These are phyloP conservation scores for Gymnoscopelus braueri DNA, from an alignment of 2,797 vertebrate genomes.

Conservation along the genomic window DNA sequence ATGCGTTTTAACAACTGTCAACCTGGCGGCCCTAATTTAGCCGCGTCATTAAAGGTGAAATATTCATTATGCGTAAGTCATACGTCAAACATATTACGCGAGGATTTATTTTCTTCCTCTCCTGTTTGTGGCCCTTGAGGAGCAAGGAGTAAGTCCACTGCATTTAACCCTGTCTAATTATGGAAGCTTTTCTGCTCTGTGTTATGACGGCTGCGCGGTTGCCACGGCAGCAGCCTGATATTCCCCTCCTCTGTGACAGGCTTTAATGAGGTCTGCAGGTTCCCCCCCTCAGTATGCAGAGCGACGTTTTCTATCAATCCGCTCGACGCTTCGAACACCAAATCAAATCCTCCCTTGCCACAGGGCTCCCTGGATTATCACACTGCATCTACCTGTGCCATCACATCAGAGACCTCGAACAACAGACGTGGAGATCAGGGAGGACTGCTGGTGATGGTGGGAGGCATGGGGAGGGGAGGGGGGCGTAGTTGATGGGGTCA, in stretches of 20 bases:
- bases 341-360: slow-evolving; percentile 20
- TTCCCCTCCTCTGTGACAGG: slow-evolving; percentile 2
- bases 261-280: slow-evolving; percentile 37
- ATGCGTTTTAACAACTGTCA: too few species aligned
- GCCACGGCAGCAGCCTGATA: slow-evolving; percentile 12
- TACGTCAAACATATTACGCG: not conserved
- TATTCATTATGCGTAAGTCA: too few species aligned
- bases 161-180: slow-evolving; percentile 20
- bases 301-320: slow-evolving; percentile 22
- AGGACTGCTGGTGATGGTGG: not conserved
- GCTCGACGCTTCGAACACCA: slow-evolving; percentile 15
- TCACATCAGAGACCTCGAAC: slow-evolving; percentile 14
- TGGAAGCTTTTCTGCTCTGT: slow-evolving; percentile 5
- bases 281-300: slow-evolving; percentile 30
- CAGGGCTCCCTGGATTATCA: slow-evolving; percentile 20
- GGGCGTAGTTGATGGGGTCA: slow-evolving; percentile 1
- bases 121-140: not conserved
- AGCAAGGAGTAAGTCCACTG: not conserved
- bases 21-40: too few species aligned
- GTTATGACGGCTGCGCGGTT: slow-evolving; percentile 5
- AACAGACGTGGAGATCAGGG: not conserved
- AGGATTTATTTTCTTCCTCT: not conserved
- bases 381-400: slow-evolving; percentile 16
- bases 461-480: too few species aligned
- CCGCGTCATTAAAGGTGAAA: too few species aligned